Evolutionary conservation across 2,888 invertebrate genomes (phyloP).

Genomic region (Drosophila paracracens): DNA sequence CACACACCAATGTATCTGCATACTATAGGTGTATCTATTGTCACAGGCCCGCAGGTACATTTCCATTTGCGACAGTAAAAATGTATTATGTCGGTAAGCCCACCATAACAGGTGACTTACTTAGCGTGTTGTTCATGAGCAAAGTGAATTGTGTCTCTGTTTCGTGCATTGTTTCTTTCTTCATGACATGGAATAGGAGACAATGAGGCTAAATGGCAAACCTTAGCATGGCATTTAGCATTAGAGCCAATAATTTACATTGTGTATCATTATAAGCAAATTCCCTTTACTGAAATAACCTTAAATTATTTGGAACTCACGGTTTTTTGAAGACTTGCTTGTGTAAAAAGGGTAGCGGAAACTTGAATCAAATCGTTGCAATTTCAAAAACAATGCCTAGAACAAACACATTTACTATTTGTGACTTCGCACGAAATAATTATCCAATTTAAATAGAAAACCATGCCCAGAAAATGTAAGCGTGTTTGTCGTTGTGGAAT

Average conservation of each 20-base stretch:
- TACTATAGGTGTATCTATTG: constrained; percentile 4
- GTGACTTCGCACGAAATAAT: constrained; percentile 12
- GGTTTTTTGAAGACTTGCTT: constrained; percentile 65
- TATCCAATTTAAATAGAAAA: constrained; percentile 6
- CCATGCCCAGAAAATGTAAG: constrained; percentile 30
- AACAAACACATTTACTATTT: constrained; percentile 20
- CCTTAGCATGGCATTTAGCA: constrained; percentile 33
- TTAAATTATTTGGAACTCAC: constrained; percentile 58
- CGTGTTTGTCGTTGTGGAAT: constrained; percentile 47
- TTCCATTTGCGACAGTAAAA: constrained; percentile 65
- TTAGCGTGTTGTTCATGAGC: constrained; percentile 58
- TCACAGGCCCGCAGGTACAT: constrained; percentile 51
- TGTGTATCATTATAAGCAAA: constrained; percentile 11
- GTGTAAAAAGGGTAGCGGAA: constrained; percentile 9
- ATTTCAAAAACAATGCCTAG: constrained; percentile 18
- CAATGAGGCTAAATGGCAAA: constrained; percentile 21
- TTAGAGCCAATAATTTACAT: constrained; percentile 28
- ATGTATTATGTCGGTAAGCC: constrained; percentile 59
- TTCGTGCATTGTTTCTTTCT: constrained; percentile 20
- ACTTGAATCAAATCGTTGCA: constrained; percentile 38
- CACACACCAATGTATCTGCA: not conserved
- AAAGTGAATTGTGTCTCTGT: constrained; percentile 16
- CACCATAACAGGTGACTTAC: constrained; percentile 61
- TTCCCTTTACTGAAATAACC: constrained; percentile 58
- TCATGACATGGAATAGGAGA: not conserved